phyloP scores from a whole-genome alignment of 1,140 invertebrate species.

The Trichogramma pretiosum region DNA sequence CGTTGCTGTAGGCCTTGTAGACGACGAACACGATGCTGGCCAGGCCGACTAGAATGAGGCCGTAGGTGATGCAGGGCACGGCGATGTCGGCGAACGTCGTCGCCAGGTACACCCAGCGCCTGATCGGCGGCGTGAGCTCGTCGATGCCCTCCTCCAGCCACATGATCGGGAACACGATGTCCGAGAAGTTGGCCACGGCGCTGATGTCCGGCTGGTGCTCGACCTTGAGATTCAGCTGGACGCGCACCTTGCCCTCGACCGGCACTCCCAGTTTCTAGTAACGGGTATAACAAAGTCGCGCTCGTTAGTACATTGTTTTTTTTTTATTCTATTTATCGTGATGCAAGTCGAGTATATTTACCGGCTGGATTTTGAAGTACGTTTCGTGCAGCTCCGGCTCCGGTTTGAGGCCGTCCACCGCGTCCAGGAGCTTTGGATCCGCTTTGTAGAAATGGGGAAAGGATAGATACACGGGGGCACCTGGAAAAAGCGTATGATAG shows the following conservation, averaged over 20 bases:
- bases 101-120: conserved; percentile 66
- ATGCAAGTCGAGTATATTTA: conserved; percentile 39
- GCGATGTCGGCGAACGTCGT: conserved; percentile 64
- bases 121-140: conserved; percentile 64
- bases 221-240: conserved; percentile 75
- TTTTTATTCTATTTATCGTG: not conserved
- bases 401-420: conserved; percentile 67
- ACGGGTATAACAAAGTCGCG: no score
- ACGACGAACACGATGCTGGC: conserved; percentile 55
- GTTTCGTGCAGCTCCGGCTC: conserved; percentile 62
- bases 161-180: conserved; percentile 77
- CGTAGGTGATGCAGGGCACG: conserved; percentile 60
- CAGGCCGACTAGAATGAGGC: conserved; percentile 59
- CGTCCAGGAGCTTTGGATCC: conserved; percentile 60
- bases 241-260: conserved; percentile 67
- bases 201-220: conserved; percentile 61
- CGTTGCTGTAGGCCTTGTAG: conserved; percentile 63
- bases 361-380: conserved; percentile 80
- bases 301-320: not conserved
- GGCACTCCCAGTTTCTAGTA: conserved; percentile 78
- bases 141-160: conserved; percentile 84
- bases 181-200: conserved; percentile 64
- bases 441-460: conserved; percentile 83
- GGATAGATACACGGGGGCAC: conserved; percentile 76
- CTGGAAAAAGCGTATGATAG: conserved; percentile 54